phyloP scores from a whole-genome alignment of 2,888 invertebrate genomes.

The Andrena fulva region DNA sequence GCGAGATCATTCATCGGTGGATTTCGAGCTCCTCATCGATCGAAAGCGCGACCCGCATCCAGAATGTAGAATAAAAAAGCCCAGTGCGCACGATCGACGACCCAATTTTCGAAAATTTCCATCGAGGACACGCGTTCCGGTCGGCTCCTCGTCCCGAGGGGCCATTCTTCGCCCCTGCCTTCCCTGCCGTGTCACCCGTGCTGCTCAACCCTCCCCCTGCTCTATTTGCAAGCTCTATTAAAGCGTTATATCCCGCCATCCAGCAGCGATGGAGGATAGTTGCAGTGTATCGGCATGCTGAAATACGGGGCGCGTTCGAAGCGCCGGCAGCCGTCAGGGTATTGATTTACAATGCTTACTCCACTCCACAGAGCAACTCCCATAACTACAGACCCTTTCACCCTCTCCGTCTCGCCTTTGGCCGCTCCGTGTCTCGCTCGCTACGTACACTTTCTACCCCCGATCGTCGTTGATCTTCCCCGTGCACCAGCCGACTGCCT shows the following conservation, averaged over 20 bases:
- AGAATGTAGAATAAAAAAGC: too few relatives aligned
- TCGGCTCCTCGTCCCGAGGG: neutral
- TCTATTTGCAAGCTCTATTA: slow-evolving; percentile 58
- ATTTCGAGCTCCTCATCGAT: too few relatives aligned
- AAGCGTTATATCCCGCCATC: slow-evolving; percentile 68
- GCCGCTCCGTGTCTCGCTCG: neutral
- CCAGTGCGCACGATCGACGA: neutral
- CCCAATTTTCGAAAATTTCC: slow-evolving; percentile 11
- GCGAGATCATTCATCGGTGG: slow-evolving; percentile 4
- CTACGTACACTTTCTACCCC: slow-evolving; percentile 19
- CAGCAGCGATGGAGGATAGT: slow-evolving; percentile 72
- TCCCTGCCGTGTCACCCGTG: neutral
- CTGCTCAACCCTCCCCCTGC: slow-evolving; percentile 12
- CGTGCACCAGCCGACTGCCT: neutral
- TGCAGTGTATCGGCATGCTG: slow-evolving; percentile 73
- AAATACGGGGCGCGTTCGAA: slow-evolving; percentile 71
- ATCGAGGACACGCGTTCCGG: neutral
- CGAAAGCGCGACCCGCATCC: too few relatives aligned
- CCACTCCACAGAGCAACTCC: slow-evolving; percentile 76
- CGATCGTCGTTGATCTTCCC: slow-evolving; percentile 20
- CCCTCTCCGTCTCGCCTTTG: slow-evolving; percentile 34
- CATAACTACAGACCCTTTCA: slow-evolving; percentile 74
- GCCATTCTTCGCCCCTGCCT: neutral
- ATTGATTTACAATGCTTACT: slow-evolving; percentile 82
- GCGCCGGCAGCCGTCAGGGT: slow-evolving; percentile 76